These are phyloP conservation scores for Chionis minor DNA, from an alignment of 2,113 vertebrate species.

Conservation along the genomic window DNA sequence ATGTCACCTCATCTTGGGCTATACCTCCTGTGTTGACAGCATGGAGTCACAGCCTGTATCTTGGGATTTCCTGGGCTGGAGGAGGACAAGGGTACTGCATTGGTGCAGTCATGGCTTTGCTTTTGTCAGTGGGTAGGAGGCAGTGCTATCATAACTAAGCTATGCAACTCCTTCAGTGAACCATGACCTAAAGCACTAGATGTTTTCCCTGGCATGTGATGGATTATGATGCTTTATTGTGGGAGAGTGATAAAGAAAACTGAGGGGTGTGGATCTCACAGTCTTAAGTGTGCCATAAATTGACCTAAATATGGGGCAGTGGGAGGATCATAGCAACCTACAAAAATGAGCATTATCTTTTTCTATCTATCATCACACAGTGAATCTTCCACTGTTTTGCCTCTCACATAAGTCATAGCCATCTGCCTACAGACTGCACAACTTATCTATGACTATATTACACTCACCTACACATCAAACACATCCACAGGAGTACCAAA, in stretches of 20 bases:
- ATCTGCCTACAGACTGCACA: neutral
- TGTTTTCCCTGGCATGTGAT: neutral
- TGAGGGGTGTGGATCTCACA: neutral
- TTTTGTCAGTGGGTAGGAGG: neutral
- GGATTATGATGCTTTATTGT: neutral
- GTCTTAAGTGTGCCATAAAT: neutral
- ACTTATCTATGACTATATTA: neutral
- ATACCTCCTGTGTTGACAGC: accelerated
- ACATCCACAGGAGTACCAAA: neutral
- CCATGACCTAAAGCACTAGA: neutral
- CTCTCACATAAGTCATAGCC: neutral
- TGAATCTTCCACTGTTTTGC: neutral
- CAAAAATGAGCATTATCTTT: neutral
- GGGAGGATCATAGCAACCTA: neutral
- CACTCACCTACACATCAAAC: neutral
- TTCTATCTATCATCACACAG: neutral
- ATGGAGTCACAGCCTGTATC: neutral
- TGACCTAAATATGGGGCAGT: neutral
- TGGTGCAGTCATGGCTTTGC: neutral
- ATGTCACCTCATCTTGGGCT: neutral
- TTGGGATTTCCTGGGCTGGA: neutral
- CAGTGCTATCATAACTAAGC: neutral
- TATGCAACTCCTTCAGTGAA: neutral
- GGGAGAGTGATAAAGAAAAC: neutral
- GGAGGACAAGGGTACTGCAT: neutral